These are phyloP conservation scores for Mycalesis mineus DNA, from an alignment of 2,888 invertebrate genomes.

Conservation along the genomic window DNA sequence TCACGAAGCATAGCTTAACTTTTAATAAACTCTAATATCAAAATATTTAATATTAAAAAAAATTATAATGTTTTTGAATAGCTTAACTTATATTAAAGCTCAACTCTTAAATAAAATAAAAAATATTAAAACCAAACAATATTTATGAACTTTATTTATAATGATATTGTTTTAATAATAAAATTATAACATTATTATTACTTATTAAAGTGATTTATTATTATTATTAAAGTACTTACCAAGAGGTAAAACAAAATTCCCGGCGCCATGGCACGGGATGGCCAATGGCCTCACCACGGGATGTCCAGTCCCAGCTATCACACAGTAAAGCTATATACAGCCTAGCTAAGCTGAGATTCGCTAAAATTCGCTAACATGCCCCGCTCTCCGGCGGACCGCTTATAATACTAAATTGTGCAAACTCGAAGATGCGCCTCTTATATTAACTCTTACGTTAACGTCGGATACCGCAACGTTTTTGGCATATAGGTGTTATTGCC, in stretches of 20 bases:
- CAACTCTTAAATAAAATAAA: too few relatives aligned
- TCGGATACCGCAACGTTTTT: slow-evolving; percentile 74
- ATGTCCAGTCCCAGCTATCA: slow-evolving; percentile 42
- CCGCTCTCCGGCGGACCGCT: slow-evolving; percentile 68
- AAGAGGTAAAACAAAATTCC: slow-evolving; percentile 60
- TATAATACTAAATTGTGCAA: slow-evolving; percentile 76
- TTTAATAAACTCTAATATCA: too few relatives aligned
- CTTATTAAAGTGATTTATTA: not conserved
- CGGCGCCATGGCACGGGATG: slow-evolving; percentile 70
- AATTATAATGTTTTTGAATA: too few relatives aligned
- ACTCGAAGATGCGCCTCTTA: slow-evolving; percentile 76
- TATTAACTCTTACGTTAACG: slow-evolving; percentile 76
- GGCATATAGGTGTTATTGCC: slow-evolving; percentile 54
- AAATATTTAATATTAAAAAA: too few relatives aligned
- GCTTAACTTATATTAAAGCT: too few relatives aligned
- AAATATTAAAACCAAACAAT: too few relatives aligned
- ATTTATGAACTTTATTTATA: not conserved
- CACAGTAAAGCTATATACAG: slow-evolving; percentile 45
- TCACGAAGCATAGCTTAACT: too few relatives aligned
- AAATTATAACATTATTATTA: not conserved
- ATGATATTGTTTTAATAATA: not conserved
- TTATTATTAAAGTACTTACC: slow-evolving; percentile 53
- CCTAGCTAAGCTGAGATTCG: slow-evolving; percentile 50
- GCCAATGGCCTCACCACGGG: slow-evolving; percentile 50
- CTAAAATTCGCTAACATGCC: slow-evolving; percentile 65